Evolutionary conservation across 92 coral and sea anemone species (phyloP).

Genomic region (Porites cylindrica): DNA sequence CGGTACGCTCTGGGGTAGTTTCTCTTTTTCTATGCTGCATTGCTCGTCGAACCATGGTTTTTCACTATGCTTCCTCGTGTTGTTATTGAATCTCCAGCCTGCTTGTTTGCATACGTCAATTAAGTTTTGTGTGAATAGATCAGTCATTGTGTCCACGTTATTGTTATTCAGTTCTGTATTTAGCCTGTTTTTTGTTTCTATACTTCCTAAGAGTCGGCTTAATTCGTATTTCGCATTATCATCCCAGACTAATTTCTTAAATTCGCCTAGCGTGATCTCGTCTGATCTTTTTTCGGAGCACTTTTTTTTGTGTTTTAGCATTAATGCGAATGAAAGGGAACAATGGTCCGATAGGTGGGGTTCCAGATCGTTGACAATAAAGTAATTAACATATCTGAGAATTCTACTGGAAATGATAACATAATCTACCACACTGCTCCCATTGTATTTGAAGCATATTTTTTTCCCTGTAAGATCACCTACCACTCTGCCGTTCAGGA

Average conservation of each 20-base stretch:
- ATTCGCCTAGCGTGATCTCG: not conserved
- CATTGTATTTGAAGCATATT: too few species aligned
- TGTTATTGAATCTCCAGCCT: constrained; percentile 10
- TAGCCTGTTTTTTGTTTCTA: not conserved
- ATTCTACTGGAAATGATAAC: too few species aligned
- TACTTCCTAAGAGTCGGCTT: not conserved
- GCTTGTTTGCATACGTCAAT: not conserved
- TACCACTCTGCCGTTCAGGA: too few species aligned
- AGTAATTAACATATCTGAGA: too few species aligned
- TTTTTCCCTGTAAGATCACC: too few species aligned
- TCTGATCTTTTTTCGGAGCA: too few species aligned
- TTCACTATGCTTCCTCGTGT: constrained; percentile 20
- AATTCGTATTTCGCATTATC: not conserved
- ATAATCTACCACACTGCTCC: too few species aligned
- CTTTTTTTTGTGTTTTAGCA: too few species aligned
- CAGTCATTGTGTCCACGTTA: constrained; percentile 4
- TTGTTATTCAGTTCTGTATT: not conserved
- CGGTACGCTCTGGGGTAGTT: too few species aligned
- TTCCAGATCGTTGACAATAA: too few species aligned
- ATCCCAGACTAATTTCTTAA: not conserved
- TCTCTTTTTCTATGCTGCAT: constrained; percentile 12
- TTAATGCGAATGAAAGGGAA: too few species aligned
- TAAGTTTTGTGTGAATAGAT: not conserved
- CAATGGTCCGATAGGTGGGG: too few species aligned
- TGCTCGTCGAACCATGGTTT: not conserved